phyloP scores from a whole-genome alignment of 2,797 vertebrate species.

The Leuciscus waleckii region DNA sequence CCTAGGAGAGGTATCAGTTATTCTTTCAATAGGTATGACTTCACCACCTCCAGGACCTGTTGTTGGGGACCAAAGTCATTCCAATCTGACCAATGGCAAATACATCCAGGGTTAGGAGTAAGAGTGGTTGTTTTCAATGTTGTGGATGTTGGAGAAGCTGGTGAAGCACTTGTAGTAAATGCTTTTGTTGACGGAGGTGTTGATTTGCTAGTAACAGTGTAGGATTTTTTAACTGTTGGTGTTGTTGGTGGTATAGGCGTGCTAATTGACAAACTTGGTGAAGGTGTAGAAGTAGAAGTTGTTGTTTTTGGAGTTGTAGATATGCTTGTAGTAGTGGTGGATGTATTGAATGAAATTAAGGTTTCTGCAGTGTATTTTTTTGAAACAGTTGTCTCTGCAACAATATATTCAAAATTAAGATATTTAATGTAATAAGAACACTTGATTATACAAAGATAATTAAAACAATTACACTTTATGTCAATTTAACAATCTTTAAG shows the following conservation, averaged over 20 bases:
- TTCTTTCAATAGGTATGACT: neutral
- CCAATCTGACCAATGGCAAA: slow-evolving; percentile 26
- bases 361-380: slow-evolving; percentile 4
- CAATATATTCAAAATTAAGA: neutral
- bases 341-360: neutral
- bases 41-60: slow-evolving; percentile 13
- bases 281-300: neutral
- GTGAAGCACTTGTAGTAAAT: neutral
- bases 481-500: neutral
- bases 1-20: neutral
- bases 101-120: neutral
- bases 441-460: neutral
- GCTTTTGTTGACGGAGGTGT: neutral
- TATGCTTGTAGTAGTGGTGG: neutral
- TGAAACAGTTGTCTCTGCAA: slow-evolving; percentile 11
- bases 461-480: neutral
- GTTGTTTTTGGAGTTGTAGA: neutral
- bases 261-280: neutral
- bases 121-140: neutral
- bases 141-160: neutral
- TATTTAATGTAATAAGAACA: neutral
- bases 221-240: neutral
- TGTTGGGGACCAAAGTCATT: neutral
- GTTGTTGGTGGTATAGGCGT: neutral
- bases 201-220: neutral